Evolutionary conservation across 2,113 vertebrate genomes (phyloP), one percentile per base, ranked within the genome.

Genomic region (Muntiacus muntjak): DNA sequence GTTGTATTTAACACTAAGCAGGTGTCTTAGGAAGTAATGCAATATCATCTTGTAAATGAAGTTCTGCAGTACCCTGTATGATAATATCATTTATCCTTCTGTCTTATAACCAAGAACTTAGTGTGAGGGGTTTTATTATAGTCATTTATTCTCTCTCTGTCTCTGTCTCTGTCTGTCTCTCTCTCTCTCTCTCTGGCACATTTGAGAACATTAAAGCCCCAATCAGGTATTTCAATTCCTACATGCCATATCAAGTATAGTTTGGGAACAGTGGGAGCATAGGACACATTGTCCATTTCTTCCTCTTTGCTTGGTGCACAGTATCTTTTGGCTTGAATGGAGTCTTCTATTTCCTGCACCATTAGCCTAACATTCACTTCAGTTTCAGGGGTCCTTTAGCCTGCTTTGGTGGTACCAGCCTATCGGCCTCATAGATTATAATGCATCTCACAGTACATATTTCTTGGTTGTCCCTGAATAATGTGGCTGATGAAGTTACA

Each of bases 321-420:
- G 55, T 55, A 94, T 62, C 82, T 97, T 95, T 86, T 94, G 76
- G 86, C 60, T 96, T 95, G 28, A 26, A 87, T 21, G 15, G 21
- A 76, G 2, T 89, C 82, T 84, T 94, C 33, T 74, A 55, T 78
- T 95, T 96, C 19, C 17, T 93, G 7, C 54, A 71, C 84, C 86
- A 95, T 89, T 98, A 95, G 54, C 47, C n/a, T 89, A 89, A 82
- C 33, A 92, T 58, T n/a, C 3, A 92, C 52, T 87, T 97, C 47
- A 26, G 45, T 94, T 96, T 92, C 43, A 87, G 89, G 87, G 57
- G n/a, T 89, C 26, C 9, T 58, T 90, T 95, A 93, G 62, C 30
- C 67, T 91, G 9, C 16, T 84, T 93, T 89, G n/a, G 40, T 94
- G 43, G 11, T 76, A 50, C 16, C 16, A 91, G 60, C 23, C n/a